Conservation (phyloP, 2,113 vertebrate genomes). For the Oncorhynchus keta region DNA sequence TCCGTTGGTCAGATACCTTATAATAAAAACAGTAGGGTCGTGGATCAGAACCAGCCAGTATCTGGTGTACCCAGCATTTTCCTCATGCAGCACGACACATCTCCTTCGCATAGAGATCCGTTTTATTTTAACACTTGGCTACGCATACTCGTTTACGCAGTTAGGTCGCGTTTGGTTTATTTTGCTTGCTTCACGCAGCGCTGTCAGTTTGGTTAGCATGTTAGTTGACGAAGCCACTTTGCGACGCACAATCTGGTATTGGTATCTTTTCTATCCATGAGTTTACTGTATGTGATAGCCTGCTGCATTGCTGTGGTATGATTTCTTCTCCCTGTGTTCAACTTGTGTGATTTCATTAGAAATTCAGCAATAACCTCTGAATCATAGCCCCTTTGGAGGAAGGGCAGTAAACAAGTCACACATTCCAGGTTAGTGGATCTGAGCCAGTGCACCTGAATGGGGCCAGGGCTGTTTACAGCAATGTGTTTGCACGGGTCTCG, state of each 20-base stretch:
- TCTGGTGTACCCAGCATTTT: too few relatives aligned
- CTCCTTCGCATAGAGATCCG: too few relatives aligned
- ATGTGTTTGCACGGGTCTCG: conserved; percentile 21
- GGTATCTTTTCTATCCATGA: background rate
- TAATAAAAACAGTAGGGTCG: too few relatives aligned
- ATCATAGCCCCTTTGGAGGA: background rate
- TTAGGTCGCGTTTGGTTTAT: too few relatives aligned
- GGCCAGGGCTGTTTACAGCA: background rate
- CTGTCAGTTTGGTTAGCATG: too few relatives aligned
- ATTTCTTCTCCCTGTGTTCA: conserved; percentile 5
- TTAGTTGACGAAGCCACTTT: background rate
- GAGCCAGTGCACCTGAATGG: background rate
- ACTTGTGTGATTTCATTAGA: background rate
- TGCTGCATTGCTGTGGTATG: background rate
- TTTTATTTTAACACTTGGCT: too few relatives aligned
- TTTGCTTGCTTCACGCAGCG: too few relatives aligned
- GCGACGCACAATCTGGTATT: background rate
- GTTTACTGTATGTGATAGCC: background rate
- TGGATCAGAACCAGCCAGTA: too few relatives aligned
- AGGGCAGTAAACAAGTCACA: background rate
- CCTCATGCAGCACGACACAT: too few relatives aligned
- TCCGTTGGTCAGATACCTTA: too few relatives aligned
- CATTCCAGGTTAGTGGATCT: background rate
- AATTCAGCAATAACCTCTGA: background rate
- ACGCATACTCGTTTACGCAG: too few relatives aligned